Base-by-base conservation (phyloP, 2,888 invertebrate genomes). In the Brachylomia viminalis region DNA sequence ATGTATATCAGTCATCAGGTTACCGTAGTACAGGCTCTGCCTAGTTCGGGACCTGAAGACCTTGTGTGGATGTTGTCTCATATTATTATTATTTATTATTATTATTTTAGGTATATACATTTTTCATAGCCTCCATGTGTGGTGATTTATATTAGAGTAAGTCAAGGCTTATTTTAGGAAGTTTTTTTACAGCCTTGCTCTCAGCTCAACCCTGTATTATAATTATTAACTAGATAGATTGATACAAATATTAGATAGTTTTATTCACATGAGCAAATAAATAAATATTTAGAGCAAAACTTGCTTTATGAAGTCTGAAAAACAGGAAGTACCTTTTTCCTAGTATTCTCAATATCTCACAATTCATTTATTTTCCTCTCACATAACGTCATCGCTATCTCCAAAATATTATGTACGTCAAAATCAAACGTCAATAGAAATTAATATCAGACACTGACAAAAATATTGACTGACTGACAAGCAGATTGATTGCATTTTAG, bases 401-500 rank as follows among this genome's bases (percentile, higher is more conserved):
- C 64, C 1, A 10, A 76, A 80, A 77, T 75, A 84, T 82, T 74
- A 82, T 78, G 68, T 79, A 79, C 80, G 84, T 84, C 79, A 75
- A 75, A 75, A 75, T 77, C 77, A 78, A 72, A 84, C 56, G 77
- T 84, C 87, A 87, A 85, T 82, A 79, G 49, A 86, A 89, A 90
- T 91, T 91, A 90, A 89, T 89, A 90, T 87, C 79, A 84, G 84
- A 72, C 17, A 58, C 47, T 88, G 90, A 90, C 89, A 91, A 88
- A 87, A 88, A 89, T 87, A 91, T 87, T 88, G 87, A 86, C 86
- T 84, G 89, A 79, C 84, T 90, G 90, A 90, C 91, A 90, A 83
- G 82, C 77, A 87, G 90, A 92, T 91, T 92, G 92, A 92, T 92
- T 91, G 90, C 89, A 73, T 88, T 90, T 88, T 82, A 87, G 89